phyloP scores from a whole-genome alignment of 2,797 vertebrate genomes.

The Enteromius afrohamiltoni region DNA sequence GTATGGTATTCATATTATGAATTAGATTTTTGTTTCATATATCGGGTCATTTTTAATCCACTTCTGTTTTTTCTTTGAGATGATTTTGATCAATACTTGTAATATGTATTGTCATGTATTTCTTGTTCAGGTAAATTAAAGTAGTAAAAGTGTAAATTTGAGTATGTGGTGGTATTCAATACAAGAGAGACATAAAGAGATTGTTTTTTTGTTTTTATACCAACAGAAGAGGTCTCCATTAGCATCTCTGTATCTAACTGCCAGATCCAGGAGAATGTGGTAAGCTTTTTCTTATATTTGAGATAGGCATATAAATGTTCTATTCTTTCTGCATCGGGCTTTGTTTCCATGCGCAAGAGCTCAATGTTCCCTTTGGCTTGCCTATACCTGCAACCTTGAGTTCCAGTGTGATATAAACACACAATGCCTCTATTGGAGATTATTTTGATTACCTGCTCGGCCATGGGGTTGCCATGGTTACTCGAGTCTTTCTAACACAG shows the following conservation, averaged over 20 bases:
- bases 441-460: conserved; percentile 79
- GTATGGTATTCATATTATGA: neutral
- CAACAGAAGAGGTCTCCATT: conserved; percentile 89
- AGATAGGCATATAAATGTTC: neutral
- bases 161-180: neutral
- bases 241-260: conserved; percentile 98
- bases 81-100: neutral
- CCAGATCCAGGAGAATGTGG: conserved; percentile 98
- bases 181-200: neutral
- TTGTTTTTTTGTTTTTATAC: conserved; percentile 68
- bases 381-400: conserved; percentile 59
- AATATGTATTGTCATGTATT: neutral
- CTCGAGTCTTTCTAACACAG: conserved; percentile 70
- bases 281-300: conserved; percentile 66
- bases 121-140: conserved; percentile 17
- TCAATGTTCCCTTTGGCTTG: conserved; percentile 40
- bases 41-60: neutral
- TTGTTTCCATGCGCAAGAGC: conserved; percentile 42
- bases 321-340: conserved; percentile 22
- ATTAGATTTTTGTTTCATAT: neutral
- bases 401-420: conserved; percentile 60
- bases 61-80: neutral
- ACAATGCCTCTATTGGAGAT: conserved; percentile 72
- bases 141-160: conserved; percentile 29
- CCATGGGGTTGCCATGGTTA: conserved; percentile 74